A percentile compares a stretch with the other conserved stretches of the same genome.
Conservation (phyloP, 2,888 invertebrate genomes). For the Omphaloscelis lunosa region DNA sequence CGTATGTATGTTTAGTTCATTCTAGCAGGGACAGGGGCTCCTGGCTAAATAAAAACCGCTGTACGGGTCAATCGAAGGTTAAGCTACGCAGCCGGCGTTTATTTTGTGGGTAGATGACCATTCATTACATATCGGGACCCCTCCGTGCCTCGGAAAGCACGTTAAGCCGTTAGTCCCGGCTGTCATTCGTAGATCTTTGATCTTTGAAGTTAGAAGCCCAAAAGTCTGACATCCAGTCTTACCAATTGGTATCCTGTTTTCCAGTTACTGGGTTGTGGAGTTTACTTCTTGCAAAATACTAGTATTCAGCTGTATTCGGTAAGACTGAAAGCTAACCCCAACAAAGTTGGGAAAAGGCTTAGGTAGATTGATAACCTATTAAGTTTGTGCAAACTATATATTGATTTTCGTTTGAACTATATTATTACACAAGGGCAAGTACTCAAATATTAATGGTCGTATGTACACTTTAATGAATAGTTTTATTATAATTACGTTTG, state of each 20-base stretch:
- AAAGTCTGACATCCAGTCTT: not conserved
- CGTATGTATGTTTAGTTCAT: slow-evolving; percentile 32
- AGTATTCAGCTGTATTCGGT: not conserved
- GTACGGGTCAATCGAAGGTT: too few species aligned
- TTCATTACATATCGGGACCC: too few species aligned
- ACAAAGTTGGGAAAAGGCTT: not conserved
- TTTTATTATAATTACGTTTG: slow-evolving; percentile 4
- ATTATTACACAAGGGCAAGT: slow-evolving; percentile 37
- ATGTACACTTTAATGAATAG: slow-evolving; percentile 25
- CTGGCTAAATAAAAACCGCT: not conserved
- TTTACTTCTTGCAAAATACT: too few species aligned
- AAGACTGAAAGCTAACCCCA: not conserved
- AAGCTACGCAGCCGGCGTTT: too few species aligned
- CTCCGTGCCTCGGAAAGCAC: not conserved
- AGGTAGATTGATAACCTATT: not conserved
- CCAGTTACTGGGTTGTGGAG: too few species aligned
- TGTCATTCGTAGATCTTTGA: not conserved
- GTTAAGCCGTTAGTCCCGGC: not conserved
- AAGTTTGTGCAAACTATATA: slow-evolving; percentile 49
- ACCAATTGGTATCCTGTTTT: too few species aligned
- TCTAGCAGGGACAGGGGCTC: not conserved
- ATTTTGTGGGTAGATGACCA: not conserved
- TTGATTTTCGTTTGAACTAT: slow-evolving; percentile 47
- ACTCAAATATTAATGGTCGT: slow-evolving; percentile 36
- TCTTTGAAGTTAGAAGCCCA: too few species aligned